phyloP scores from a whole-genome alignment of 2,113 vertebrate genomes.

The Semicossyphus pulcher region DNA sequence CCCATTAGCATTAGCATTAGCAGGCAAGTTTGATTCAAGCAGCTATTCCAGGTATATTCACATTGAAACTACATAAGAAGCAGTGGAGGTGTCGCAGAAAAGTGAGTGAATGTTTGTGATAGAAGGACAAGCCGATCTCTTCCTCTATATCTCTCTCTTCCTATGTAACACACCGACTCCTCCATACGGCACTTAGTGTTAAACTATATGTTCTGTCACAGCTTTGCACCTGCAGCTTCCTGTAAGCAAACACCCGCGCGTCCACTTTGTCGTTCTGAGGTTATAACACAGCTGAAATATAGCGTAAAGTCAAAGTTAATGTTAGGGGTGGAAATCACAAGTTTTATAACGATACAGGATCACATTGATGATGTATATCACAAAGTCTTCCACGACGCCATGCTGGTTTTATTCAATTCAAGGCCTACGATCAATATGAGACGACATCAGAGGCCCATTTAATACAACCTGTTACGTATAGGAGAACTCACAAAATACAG shows the following conservation, averaged over 20 bases:
- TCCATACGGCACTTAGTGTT: constrained; percentile 33
- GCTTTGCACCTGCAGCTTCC: constrained; percentile 51
- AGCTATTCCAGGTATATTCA: constrained; percentile 24
- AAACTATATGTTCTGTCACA: constrained; percentile 35
- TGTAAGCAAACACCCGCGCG: constrained; percentile 7
- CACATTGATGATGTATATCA: neutral
- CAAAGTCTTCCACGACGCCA: too few relatives aligned
- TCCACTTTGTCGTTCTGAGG: constrained; percentile 25
- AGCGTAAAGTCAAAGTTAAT: constrained; percentile 15
- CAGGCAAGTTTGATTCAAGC: constrained; percentile 5
- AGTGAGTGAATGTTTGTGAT: constrained; percentile 18
- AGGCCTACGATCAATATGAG: too few relatives aligned
- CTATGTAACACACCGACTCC: constrained; percentile 12
- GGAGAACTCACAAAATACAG: too few relatives aligned
- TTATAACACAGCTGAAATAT: constrained; percentile 17
- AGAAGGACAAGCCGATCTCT: constrained; percentile 10
- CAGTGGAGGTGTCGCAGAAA: too few relatives aligned
- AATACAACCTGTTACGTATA: too few relatives aligned
- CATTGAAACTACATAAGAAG: constrained; percentile 9
- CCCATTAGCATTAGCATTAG: constrained; percentile 43
- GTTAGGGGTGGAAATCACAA: neutral
- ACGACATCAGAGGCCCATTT: too few relatives aligned
- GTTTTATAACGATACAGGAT: neutral
- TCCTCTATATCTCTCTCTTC: constrained; percentile 28
- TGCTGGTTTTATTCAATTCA: too few relatives aligned